Conservation (phyloP, 1,140 invertebrate species). For the Acromyrmex echinatior region DNA sequence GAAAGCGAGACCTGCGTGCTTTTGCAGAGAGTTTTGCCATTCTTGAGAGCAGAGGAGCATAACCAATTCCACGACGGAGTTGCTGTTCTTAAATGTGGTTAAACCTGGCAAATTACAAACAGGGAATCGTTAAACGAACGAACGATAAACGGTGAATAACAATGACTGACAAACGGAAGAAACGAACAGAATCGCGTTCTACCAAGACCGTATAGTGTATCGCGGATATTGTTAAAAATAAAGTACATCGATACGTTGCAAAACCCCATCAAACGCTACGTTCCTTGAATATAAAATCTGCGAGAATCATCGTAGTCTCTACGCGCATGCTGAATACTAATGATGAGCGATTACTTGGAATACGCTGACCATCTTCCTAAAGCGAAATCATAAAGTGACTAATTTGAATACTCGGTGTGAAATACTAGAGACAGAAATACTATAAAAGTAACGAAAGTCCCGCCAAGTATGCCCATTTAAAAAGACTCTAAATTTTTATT, state of each 20-base stretch:
- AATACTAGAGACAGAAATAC: not conserved
- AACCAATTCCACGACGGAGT: conserved; percentile 98
- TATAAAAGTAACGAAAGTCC: conserved; percentile 46
- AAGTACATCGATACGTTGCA: conserved; percentile 74
- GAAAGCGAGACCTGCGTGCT: conserved; percentile 99
- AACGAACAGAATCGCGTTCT: conserved; percentile 47
- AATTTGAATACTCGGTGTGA: conserved; percentile 70
- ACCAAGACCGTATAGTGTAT: conserved; percentile 65
- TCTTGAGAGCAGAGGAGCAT: conserved; percentile 99
- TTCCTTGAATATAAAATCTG: conserved; percentile 77
- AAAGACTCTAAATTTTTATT: conserved; percentile 47
- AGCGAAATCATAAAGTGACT: conserved; percentile 73
- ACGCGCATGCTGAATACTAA: conserved; percentile 73
- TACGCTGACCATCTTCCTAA: conserved; percentile 69
- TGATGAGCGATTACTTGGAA: conserved; percentile 66
- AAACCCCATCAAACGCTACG: conserved; percentile 69
- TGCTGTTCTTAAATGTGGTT: conserved; percentile 98
- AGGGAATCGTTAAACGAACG: conserved; percentile 46
- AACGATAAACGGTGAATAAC: conserved; percentile 30
- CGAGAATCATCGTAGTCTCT: conserved; percentile 53
- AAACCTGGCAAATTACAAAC: conserved; percentile 89
- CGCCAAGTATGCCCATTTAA: not conserved
- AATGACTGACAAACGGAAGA: conserved; percentile 14
- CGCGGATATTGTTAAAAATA: conserved; percentile 73
- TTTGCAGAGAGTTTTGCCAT: conserved; percentile 99